Evolutionary conservation across 2,113 vertebrate genomes (phyloP).

Genomic region (Gorsachius goisagi): DNA sequence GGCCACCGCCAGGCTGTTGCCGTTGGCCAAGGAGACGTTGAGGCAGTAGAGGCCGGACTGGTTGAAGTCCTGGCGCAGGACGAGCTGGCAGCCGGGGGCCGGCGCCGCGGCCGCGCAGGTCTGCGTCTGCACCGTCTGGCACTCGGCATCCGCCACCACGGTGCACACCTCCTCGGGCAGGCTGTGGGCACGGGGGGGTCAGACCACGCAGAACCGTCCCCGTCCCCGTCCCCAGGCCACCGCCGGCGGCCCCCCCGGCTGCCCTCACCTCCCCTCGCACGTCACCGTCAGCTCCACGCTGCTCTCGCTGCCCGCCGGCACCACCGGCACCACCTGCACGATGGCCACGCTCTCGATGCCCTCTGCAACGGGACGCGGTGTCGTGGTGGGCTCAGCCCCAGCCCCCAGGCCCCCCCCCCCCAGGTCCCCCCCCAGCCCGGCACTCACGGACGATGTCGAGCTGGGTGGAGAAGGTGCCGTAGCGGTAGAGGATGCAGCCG

Average conservation of each 20-base stretch:
- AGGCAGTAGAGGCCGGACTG: slow-evolving; percentile 89
- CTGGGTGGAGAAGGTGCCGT: slow-evolving; percentile 84
- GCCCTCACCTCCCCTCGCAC: slow-evolving; percentile 89
- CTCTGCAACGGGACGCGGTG: slow-evolving; percentile 70
- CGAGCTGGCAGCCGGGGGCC: slow-evolving; percentile 84
- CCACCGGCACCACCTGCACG: slow-evolving; percentile 79
- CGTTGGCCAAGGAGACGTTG: slow-evolving; percentile 89
- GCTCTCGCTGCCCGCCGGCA: slow-evolving; percentile 71
- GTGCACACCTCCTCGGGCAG: slow-evolving; percentile 89
- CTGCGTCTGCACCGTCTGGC: slow-evolving; percentile 76
- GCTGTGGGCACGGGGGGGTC: slow-evolving; percentile 59
- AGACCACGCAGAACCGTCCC: neutral
- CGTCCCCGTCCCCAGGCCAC: too few relatives aligned
- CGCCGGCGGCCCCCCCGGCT: too few relatives aligned
- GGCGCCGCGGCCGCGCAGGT: slow-evolving; percentile 80
- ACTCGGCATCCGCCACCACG: slow-evolving; percentile 86
- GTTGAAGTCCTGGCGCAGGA: slow-evolving; percentile 88
- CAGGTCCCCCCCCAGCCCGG: neutral
- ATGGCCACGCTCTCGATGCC: slow-evolving; percentile 92
- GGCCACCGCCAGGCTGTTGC: slow-evolving; percentile 85
- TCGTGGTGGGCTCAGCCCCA: neutral
- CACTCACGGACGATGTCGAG: slow-evolving; percentile 88
- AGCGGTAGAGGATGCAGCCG: slow-evolving; percentile 86
- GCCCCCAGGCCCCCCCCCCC: neutral
- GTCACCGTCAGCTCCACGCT: slow-evolving; percentile 89